A percentile compares a stretch with the other conserved stretches of the same genome.
phyloP scores from a whole-genome alignment of 2,888 invertebrate genomes.

The Leucania comma region DNA sequence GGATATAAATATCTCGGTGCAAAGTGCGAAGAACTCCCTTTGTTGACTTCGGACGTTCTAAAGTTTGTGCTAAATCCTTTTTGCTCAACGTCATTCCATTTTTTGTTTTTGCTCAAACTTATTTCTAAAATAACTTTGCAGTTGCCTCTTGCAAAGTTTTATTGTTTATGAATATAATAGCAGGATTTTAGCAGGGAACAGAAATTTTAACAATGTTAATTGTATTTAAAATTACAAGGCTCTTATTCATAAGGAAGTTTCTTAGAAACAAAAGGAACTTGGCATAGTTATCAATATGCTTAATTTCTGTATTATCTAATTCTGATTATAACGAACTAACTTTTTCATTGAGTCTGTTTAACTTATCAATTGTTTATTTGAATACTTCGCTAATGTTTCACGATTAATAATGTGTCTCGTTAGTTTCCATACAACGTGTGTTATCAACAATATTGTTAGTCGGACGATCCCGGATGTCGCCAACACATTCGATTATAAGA shows the following conservation, averaged over 20 bases:
- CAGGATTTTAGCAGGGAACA: conserved; percentile 46
- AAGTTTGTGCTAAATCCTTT: conserved; percentile 42
- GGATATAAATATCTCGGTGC: conserved; percentile 48
- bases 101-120: conserved; percentile 58
- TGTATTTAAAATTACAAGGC: conserved; percentile 40
- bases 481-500: conserved; percentile 43
- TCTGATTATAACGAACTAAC: conserved; percentile 5
- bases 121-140: conserved; percentile 38
- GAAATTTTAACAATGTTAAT: conserved; percentile 23
- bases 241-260: conserved; percentile 3
- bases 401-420: conserved; percentile 36
- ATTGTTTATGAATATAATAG: conserved; percentile 47
- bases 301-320: conserved; percentile 13
- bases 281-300: conserved; percentile 20
- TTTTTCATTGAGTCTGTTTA: conserved; percentile 2
- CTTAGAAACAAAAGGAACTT: conserved; percentile 25
- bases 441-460: conserved; percentile 52
- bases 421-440: conserved; percentile 44
- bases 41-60: conserved; percentile 26
- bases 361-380: conserved; percentile 13
- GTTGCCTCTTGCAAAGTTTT: conserved; percentile 35
- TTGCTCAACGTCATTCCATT: conserved; percentile 58
- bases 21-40: conserved; percentile 49
- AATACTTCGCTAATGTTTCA: conserved; percentile 29
- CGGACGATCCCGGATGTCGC: conserved; percentile 59